A percentile compares a stretch with the other conserved stretches of the same genome.
Evolutionary conservation across 2,113 vertebrate species (phyloP).

Genomic region (Fulica atra): DNA sequence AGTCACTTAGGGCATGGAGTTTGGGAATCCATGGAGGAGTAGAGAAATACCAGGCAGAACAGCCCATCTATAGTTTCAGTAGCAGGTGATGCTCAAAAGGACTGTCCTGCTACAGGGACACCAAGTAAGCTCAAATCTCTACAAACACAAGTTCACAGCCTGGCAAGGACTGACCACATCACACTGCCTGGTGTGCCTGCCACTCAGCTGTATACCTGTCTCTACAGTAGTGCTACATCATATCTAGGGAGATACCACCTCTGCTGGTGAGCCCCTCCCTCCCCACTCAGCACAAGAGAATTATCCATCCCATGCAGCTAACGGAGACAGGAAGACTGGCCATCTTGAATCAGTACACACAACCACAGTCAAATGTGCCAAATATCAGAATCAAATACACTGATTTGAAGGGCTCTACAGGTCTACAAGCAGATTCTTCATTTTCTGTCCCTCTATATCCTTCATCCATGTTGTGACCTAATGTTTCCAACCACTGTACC

Average conservation of each 20-base stretch:
- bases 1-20: background rate
- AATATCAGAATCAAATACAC: background rate
- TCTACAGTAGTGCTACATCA: background rate
- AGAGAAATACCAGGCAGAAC: background rate
- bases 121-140: background rate
- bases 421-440: background rate
- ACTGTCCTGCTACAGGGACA: background rate
- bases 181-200: background rate
- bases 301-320: background rate
- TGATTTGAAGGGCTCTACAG: background rate
- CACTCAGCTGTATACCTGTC: background rate
- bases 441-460: background rate
- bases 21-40: background rate
- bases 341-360: background rate
- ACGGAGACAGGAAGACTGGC: background rate
- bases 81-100: background rate
- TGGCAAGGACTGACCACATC: background rate
- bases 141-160: rapidly evolving
- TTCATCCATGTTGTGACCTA: background rate
- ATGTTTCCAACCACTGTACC: rapidly evolving
- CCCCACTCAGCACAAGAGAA: background rate
- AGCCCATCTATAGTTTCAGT: background rate
- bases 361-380: background rate
- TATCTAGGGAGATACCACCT: background rate
- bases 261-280: background rate